Base-by-base conservation (phyloP, 2,888 invertebrate genomes). In the Chrysodeixis includens region DNA sequence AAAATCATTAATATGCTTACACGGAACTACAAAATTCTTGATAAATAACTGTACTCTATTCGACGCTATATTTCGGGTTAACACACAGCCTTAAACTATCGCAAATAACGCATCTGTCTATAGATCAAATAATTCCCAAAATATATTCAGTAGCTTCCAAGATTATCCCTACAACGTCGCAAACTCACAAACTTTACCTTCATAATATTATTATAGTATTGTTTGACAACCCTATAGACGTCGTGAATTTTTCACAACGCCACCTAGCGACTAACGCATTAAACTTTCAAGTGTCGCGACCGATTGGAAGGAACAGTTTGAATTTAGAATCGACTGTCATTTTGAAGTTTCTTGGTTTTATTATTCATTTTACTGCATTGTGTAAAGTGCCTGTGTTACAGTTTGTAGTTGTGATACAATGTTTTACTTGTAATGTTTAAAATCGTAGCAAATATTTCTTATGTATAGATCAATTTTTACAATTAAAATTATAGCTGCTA, bases 221-320 rank as follows among this genome's bases (percentile, higher is more conserved):
- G 16, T 22, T 5, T 22, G 18, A 59, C 76, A 78, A 30, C 77
- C 74, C 77, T 78, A 58, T 18, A 8, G 9, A 0, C 0, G 6
- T 66, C 58, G 79, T 84, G 80, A 86, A 84, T 87, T 88, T 86
- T 88, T 87, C 70, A 86, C 74, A 77, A 78, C 75, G 82, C 78
- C 83, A 83, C 80, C 83, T 87, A 78, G 69, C 82, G 76, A 76
- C 68, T 79, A 69, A 22, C 69, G 65, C 76, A 79, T 79, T 32
- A 71, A 79, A 56, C 56, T 69, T 79, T 66, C 57, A 79, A 64
- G 77, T 66, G 67, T 60, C 78, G 51, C 68, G 26, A 62, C 62
- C 74, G 78, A 78, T 73, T 66, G 74, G 44, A 76, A 35, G 55
- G 59, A 59, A 56, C 52, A 62, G 71, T 78, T 81, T 76, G 73